These are phyloP conservation scores for Glaucidium brasilianum DNA, from an alignment of 2,113 vertebrate species.

Conservation along the genomic window DNA sequence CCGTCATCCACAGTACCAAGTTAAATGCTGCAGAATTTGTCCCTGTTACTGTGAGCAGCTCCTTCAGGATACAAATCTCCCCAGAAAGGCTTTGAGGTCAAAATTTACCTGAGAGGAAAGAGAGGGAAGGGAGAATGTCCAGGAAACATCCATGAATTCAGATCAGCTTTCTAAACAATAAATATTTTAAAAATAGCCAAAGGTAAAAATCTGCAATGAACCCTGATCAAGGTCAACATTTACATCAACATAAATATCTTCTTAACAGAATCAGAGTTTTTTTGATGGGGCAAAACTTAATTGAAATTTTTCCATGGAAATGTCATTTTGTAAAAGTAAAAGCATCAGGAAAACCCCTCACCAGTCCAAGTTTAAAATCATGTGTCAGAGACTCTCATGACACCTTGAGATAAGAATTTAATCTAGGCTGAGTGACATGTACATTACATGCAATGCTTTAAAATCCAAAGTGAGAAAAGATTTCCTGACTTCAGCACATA, in stretches of 20 bases:
- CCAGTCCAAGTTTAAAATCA: neutral
- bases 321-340: constrained; percentile 9
- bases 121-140: neutral
- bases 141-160: neutral
- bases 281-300: neutral
- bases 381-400: neutral
- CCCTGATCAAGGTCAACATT: neutral
- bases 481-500: constrained; percentile 37
- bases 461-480: neutral
- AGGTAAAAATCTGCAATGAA: constrained; percentile 7
- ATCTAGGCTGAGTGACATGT: neutral
- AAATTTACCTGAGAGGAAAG: neutral
- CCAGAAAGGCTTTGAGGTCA: neutral
- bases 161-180: neutral
- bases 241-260: constrained; percentile 11
- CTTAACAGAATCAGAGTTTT: neutral
- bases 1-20: neutral
- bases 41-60: neutral
- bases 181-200: constrained; percentile 16
- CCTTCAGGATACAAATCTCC: neutral
- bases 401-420: neutral
- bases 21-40: neutral
- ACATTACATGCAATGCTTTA: neutral
- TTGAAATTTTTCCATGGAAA: constrained; percentile 4
- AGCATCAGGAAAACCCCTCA: neutral